These are phyloP conservation scores for Dione juno DNA, from an alignment of 2,888 invertebrate species.

Conservation along the genomic window DNA sequence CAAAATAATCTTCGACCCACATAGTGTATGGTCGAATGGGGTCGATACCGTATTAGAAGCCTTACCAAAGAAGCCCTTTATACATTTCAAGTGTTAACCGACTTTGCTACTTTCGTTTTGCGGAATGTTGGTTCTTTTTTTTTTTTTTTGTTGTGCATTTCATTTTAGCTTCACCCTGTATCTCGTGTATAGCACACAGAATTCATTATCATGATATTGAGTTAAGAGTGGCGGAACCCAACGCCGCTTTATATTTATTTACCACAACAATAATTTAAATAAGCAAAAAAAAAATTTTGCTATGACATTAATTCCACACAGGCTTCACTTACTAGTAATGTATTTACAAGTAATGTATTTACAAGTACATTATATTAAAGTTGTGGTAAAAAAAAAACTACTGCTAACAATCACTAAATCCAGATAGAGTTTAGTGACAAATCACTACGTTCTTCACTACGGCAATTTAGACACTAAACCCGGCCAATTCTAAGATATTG, in stretches of 20 bases:
- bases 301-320: no score
- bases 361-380: no score
- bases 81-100: slow-evolving; percentile 20
- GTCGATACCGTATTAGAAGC: slow-evolving; percentile 35
- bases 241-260: no score
- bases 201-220: no score
- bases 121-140: not conserved
- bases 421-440: not conserved
- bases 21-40: slow-evolving; percentile 21
- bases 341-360: no score
- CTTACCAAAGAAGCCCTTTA: slow-evolving; percentile 31
- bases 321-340: no score
- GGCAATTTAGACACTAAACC: slow-evolving; percentile 5
- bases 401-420: no score
- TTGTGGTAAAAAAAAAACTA: no score
- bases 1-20: slow-evolving; percentile 28
- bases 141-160: not conserved
- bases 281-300: no score
- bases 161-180: not conserved
- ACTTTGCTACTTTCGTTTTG: slow-evolving; percentile 16
- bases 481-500: slow-evolving; percentile 3
- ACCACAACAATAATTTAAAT: no score
- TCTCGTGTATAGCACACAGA: not conserved
- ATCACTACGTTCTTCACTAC: not conserved
- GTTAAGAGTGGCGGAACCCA: no score